Conservation (phyloP, 1,140 invertebrate species). For the Drosophila sucinea region DNA sequence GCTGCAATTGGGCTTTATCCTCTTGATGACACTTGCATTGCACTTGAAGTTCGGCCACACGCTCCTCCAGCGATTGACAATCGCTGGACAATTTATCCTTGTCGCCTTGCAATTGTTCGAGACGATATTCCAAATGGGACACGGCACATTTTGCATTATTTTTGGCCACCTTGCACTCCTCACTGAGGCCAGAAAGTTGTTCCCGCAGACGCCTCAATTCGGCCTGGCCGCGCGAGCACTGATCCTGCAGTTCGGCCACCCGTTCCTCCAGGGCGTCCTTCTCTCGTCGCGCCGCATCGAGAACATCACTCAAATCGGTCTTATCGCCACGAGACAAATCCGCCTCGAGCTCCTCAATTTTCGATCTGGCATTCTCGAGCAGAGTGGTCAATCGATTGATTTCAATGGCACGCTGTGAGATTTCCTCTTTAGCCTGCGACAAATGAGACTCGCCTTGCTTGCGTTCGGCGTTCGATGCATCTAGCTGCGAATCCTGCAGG, state of each 20-base stretch:
- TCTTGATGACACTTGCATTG: slow-evolving; percentile 90
- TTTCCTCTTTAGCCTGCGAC: slow-evolving; percentile 87
- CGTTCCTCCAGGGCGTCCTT: slow-evolving; percentile 88
- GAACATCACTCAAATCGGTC: slow-evolving; percentile 88
- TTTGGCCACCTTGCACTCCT: slow-evolving; percentile 91
- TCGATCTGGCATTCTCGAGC: slow-evolving; percentile 91
- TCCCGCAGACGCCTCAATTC: slow-evolving; percentile 90
- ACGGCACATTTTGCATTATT: slow-evolving; percentile 93
- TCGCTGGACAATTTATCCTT: slow-evolving; percentile 88
- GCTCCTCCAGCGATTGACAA: slow-evolving; percentile 89
- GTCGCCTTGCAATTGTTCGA: slow-evolving; percentile 89
- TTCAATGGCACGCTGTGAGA: slow-evolving; percentile 88
- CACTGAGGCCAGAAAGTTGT: slow-evolving; percentile 88
- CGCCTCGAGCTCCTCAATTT: slow-evolving; percentile 87
- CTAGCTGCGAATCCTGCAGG: slow-evolving; percentile 88
- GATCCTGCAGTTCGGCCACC: slow-evolving; percentile 89
- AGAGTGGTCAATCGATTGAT: slow-evolving; percentile 89
- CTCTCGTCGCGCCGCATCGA: slow-evolving; percentile 88
- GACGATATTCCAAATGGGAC: slow-evolving; percentile 90
- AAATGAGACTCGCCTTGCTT: slow-evolving; percentile 89
- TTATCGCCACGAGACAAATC: slow-evolving; percentile 86
- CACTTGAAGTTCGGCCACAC: slow-evolving; percentile 88
- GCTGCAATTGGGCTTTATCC: slow-evolving; percentile 89
- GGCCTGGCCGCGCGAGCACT: slow-evolving; percentile 89
- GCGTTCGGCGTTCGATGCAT: slow-evolving; percentile 88